Base-by-base conservation (phyloP, 1,140 invertebrate species). In the Hylyphantes graminicola region DNA sequence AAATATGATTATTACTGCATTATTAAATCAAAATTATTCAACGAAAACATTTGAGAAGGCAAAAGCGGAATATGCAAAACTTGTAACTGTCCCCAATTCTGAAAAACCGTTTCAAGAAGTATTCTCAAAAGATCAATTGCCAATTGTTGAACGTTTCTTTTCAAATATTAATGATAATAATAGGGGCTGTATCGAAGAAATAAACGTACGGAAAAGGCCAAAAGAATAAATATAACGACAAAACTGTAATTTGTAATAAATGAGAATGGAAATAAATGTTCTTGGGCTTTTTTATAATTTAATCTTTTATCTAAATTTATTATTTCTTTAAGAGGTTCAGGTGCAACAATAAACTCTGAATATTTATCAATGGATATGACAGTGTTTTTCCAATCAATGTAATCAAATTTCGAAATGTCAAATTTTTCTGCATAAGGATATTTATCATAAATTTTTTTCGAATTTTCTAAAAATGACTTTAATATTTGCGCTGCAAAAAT, bases 381-480 rank as follows among this genome's bases (percentile, higher is more conserved):
- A 54, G 55, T n/a, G 3, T 57, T 75, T 75, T 75, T 21, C 73
- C 73, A 75, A 53, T 75, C 17, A 61, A 75, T 75, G 11, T 17
- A 6, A n/a, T 61, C 48, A 11, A 75, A 50, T n/a, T 13, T 12
- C 10, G 19, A 11, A 48, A 75, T 8, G 48, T 75, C 19, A 75
- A 59, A 75, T 53, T 75, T 75, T 75, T 75, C 73, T 15, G 73
- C 73, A 61, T 75, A 75, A 5, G 73, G 73, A 75, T 35, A 75
- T 61, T 75, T 17, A 48, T 61, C 61, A 61, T 75, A 75, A 57
- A 75, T 59, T 10, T 75, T 13, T 61, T 57, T n/a, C 12, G 17
- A 21, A 59, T 59, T 12, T 75, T 57, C 61, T 50, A 75, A 59
- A 59, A 59, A 61, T 11, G 19, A 4, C 21, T 59, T 4, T 75